Base-by-base conservation (phyloP, 1,140 invertebrate genomes). In the Macrobrachium nipponense region DNA sequence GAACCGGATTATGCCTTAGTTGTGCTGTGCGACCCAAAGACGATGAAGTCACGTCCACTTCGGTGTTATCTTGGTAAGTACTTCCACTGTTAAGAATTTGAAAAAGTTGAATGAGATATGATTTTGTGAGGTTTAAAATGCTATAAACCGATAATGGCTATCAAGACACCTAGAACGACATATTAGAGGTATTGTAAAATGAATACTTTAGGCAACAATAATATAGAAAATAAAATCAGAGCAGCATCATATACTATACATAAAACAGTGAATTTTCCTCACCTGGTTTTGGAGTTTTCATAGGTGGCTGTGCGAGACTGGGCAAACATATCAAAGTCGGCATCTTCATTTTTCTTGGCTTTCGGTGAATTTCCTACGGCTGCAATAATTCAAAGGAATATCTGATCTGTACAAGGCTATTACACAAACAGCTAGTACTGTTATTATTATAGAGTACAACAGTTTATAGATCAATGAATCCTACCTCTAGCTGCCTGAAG, bases 241-340 rank as follows among this genome's bases (percentile, higher is more conserved):
- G 58, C 8, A 8, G n/a, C 10, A 51, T 12, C 44, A 51, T 14
- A 20, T 51, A 77, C 51, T 77, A 20, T 51, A 77, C 7, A n/a
- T 58, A 59, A 18, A 77, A 20, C 44, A n/a, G 27, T 36, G 10
- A 78, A 15, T 4, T 15, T 23, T 14, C 15, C 58, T 80, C 11
- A 86, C 84, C 84, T 86, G 27, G 78, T 80, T 60, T 80, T 72
- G 12, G 66, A 61, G 66, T 79, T 86, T 75, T 86, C 84, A 60
- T 80, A 80, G n/a, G 84, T 80, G 18, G 84, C 84, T 51, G 95
- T 96, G 89, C 97, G 92, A 6, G 96, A 97, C 90, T 97, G 96
- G 70, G 96, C 97, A 92, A 98, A 96, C 94, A 96, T 96, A 91
- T 97, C 96, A 92, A 98, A 98, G 89, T 97, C 96, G 86, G 87